Evolutionary conservation across 2,888 invertebrate genomes (phyloP).

Genomic region (Dryobotodes eremita): DNA sequence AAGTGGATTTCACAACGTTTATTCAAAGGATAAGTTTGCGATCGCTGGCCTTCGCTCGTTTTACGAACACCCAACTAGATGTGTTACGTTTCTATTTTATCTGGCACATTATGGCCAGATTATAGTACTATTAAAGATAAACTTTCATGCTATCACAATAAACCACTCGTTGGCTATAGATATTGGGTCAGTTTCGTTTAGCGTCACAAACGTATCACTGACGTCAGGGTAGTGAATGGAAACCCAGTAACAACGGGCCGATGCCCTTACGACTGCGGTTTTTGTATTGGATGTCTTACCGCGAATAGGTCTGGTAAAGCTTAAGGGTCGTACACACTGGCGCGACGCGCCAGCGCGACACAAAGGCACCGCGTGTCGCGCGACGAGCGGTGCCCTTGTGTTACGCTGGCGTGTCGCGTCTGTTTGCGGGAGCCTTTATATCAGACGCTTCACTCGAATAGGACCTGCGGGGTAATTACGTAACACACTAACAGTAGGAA

Average conservation of each 20-base stretch:
- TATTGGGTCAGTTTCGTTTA: constrained; percentile 57
- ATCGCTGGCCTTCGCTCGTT: constrained; percentile 18
- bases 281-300: constrained; percentile 51
- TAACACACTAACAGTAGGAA: no score
- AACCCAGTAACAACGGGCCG: constrained; percentile 56
- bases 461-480: no score
- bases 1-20: constrained; percentile 31
- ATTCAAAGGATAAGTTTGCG: constrained; percentile 21
- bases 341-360: no score
- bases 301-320: constrained; percentile 11
- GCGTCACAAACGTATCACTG: constrained; percentile 42
- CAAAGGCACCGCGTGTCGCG: no score
- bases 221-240: constrained; percentile 64
- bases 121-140: constrained; percentile 53
- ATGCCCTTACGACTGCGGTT: constrained; percentile 62
- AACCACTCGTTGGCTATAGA: constrained; percentile 48
- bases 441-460: not conserved
- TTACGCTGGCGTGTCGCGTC: no score
- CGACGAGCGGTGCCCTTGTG: no score
- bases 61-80: constrained; percentile 35
- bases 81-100: constrained; percentile 28
- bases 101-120: constrained; percentile 41
- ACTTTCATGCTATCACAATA: constrained; percentile 53
- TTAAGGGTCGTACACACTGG: no score
- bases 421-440: no score